These are phyloP conservation scores for Rhipidura dahli DNA, from an alignment of 2,113 vertebrate species.

Conservation along the genomic window DNA sequence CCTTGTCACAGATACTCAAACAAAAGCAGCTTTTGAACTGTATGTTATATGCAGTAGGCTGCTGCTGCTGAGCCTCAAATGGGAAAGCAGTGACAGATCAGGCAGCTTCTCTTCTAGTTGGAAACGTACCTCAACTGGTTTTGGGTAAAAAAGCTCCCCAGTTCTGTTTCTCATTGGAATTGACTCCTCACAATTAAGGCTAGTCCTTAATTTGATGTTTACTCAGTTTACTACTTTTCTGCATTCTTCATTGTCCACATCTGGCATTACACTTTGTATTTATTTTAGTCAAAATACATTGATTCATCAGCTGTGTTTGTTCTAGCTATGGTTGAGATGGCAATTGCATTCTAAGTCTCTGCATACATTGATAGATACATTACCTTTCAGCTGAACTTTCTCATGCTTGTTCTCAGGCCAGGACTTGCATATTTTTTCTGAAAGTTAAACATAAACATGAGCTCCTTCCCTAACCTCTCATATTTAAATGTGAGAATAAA, in stretches of 20 bases:
- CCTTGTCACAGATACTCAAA: neutral
- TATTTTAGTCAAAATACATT: neutral
- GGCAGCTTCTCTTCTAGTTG: neutral
- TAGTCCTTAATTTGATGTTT: constrained; percentile 10
- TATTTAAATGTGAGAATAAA: neutral
- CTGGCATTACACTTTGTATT: neutral
- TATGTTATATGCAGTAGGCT: neutral
- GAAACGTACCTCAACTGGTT: neutral
- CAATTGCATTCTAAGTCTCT: neutral
- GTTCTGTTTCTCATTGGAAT: neutral
- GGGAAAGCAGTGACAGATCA: neutral
- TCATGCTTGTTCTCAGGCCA: neutral
- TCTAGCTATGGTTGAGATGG: neutral
- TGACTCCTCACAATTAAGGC: neutral
- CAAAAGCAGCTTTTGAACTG: neutral
- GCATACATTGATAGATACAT: neutral
- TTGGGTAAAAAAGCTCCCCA: neutral
- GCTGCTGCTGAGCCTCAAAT: neutral
- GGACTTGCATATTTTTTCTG: neutral
- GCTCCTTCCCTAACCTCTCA: neutral
- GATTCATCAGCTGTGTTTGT: neutral
- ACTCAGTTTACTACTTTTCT: neutral
- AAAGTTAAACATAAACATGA: neutral
- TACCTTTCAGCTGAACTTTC: neutral
- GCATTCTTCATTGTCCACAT: neutral